Conservation (phyloP, 2,113 vertebrate species). For the Aegypius monachus region DNA sequence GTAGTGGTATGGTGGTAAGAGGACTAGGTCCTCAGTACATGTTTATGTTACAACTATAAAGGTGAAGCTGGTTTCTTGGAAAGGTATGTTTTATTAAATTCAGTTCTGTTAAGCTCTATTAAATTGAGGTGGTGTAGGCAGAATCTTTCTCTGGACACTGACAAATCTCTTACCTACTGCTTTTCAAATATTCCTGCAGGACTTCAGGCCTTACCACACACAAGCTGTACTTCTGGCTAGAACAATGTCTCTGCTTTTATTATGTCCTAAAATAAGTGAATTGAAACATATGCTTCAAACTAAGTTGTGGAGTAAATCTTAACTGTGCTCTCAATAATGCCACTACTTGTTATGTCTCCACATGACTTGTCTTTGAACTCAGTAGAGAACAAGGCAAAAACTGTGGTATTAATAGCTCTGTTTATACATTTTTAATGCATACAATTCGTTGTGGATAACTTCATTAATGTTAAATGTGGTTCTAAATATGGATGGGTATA, state of each 20-base stretch:
- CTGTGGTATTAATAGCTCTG: slow-evolving; percentile 55
- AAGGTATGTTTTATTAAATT: not conserved
- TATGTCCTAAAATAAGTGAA: not conserved
- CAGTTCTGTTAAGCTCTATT: not conserved
- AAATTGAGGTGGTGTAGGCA: not conserved
- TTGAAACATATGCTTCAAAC: not conserved
- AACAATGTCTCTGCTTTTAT: not conserved
- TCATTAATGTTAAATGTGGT: slow-evolving; percentile 56
- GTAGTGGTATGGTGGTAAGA: not conserved
- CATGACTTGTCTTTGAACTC: slow-evolving; percentile 63
- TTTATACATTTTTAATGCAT: slow-evolving; percentile 59
- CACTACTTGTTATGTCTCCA: slow-evolving; percentile 38
- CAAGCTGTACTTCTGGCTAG: not conserved
- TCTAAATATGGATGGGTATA: slow-evolving; percentile 28
- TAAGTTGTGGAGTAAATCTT: slow-evolving; percentile 4
- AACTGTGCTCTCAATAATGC: slow-evolving; percentile 11
- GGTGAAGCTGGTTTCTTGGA: not conserved
- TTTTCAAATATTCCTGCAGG: not conserved
- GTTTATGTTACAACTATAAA: not conserved
- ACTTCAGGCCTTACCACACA: not conserved
- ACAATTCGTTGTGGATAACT: slow-evolving; percentile 27
- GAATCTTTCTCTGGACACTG: not conserved
- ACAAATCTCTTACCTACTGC: not conserved
- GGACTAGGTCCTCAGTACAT: not conserved
- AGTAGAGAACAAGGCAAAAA: slow-evolving; percentile 29